These are phyloP conservation scores for Stramonita haemastoma DNA, from an alignment of 2,888 invertebrate genomes.

Conservation along the genomic window DNA sequence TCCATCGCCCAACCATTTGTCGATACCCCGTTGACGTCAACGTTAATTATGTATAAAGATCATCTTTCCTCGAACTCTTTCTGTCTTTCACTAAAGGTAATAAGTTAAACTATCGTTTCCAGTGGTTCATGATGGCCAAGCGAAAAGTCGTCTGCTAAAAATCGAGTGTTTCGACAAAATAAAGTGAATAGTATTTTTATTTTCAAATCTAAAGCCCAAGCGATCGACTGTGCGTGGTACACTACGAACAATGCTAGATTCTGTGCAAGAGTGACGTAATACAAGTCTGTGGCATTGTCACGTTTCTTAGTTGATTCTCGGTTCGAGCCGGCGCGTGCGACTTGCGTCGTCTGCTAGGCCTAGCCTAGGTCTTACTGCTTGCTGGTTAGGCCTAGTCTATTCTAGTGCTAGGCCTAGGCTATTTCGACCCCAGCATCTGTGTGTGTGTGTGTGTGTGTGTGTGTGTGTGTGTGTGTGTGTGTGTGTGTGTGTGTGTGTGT, in stretches of 20 bases:
- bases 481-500: not conserved
- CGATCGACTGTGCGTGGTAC: not conserved
- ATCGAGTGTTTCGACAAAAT: not conserved
- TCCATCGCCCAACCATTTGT: constrained; percentile 19
- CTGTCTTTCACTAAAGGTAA: too few species aligned
- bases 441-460: too few species aligned
- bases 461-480: too few species aligned
- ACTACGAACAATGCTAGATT: not conserved
- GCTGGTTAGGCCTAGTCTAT: too few species aligned
- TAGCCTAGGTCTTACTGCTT: too few species aligned
- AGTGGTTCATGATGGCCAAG: not conserved
- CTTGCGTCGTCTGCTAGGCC: constrained; percentile 33
- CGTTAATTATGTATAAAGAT: not conserved
- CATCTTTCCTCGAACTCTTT: not conserved
- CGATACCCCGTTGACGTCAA: not conserved
- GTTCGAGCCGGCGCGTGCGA: constrained; percentile 3
- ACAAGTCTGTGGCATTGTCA: not conserved
- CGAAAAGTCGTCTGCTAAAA: constrained; percentile 15
- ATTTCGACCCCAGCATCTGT: not conserved
- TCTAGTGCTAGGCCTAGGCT: not conserved
- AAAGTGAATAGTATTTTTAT: too few species aligned
- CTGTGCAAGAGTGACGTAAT: not conserved
- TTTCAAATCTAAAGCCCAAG: not conserved
- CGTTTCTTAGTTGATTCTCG: too few species aligned
- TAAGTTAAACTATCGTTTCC: too few species aligned